Evolutionary conservation across 2,113 vertebrate genomes (phyloP), one percentile per base, ranked within the genome.

Genomic region (Clinocottus analis): DNA sequence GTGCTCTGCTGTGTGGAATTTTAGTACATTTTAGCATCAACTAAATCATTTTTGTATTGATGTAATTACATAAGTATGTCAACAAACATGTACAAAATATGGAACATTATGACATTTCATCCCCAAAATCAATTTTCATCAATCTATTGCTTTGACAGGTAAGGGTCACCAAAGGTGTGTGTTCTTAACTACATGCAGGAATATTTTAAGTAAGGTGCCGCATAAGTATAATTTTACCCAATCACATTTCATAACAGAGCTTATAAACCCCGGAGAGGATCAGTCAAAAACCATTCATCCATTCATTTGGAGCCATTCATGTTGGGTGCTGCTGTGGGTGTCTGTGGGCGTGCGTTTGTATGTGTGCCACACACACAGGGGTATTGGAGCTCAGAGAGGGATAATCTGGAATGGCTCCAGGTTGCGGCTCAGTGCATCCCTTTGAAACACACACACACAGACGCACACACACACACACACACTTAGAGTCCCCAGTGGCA

Each of bases 351-450:
- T 67, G 35, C 33, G 72, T 72, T 7, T 72, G 59, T 63, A 47
- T 60, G 27, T 67, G 35, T 61, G 43, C 19, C 45, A 62, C 47
- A 62, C 63, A 55, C 51, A 43, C 51, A 55, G 23, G 58, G 70
- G 78, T 68, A 77, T 70, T 80, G 76, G 79, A 81, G 75, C 70
- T 86, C 64, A 70, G 71, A 71, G 58, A 80, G 43, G 45, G 87
- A 89, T 87, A 77, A 87, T 84, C 75, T 87, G 85, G 81, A 77
- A 72, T 65, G 73, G 61, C 71, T 84, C 79, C 79, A 85, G 14
- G 67, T 82, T 88, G 82, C 25, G 16, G 73, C 79, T 89, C 73
- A 80, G 73, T 84, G 77, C 83, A 63, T 72, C 59, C 53, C 45
- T 80, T 75, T 71, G 56, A 85, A 65, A 77, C 49, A 67, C 61